Evolutionary conservation across 2,888 invertebrate species (phyloP).

Genomic region (Melieria omissa): DNA sequence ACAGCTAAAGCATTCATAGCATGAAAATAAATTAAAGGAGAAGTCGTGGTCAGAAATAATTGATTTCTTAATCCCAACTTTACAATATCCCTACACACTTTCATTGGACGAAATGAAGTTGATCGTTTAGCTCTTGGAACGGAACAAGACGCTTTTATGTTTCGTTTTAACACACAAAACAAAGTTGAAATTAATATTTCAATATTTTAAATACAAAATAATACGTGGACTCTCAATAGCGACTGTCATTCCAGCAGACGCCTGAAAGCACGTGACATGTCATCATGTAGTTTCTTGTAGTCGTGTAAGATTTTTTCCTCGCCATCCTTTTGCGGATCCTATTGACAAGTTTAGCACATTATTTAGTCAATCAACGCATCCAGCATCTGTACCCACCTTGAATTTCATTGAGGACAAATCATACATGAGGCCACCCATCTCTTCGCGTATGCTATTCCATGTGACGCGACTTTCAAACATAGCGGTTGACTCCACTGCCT

Average conservation of each 20-base stretch:
- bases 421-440: conserved; percentile 94
- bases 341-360: conserved; percentile 46
- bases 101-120: not conserved
- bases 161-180: too few species aligned
- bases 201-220: not conserved
- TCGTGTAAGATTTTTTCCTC: conserved; percentile 96
- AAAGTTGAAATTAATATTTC: too few species aligned
- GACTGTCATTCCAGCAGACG: conserved; percentile 90
- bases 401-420: conserved; percentile 99
- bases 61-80: too few species aligned
- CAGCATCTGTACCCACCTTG: conserved; percentile 73
- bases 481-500: conserved; percentile 93
- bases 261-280: conserved; percentile 95
- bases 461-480: conserved; percentile 98
- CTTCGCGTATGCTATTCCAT: conserved; percentile 95
- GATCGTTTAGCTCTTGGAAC: not conserved
- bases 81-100: not conserved
- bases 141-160: not conserved
- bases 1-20: too few species aligned
- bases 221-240: not conserved
- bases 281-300: conserved; percentile 95
- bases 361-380: not conserved
- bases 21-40: too few species aligned
- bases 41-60: too few species aligned
- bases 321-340: conserved; percentile 98